Base-by-base conservation (phyloP, 2,797 vertebrate species). In the Eleutherodactylus coqui region DNA sequence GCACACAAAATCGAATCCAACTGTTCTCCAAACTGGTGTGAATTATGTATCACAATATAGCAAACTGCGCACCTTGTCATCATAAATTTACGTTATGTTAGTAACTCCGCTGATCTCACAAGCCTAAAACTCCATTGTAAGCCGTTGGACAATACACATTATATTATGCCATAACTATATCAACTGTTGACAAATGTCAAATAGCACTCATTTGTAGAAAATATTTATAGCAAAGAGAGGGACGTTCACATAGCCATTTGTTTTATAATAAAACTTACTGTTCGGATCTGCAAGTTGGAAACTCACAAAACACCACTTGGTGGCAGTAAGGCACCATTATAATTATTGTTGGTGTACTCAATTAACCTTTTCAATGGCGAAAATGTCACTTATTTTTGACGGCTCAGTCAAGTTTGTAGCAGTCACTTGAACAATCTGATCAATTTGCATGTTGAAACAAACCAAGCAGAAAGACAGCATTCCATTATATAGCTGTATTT, bases 271-370 rank as follows among this genome's bases (percentile, higher is more conserved):
- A 75, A 53, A 24, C 29, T 19, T 45, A 19, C 6, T 13, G 16
- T 32, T 8, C 1, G 10, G 7, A 27, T 60, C 55, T 62, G 14
- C 41, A 45, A 21, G 34, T n/a, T 5, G 34, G n/a, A 69, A 13
- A 19, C 32, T 27, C 2, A 34, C n/a, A 76, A 67, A 36, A 4
- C 24, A 4, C 72, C 82, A 84, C 82, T 64, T 75, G 82, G 55
- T 76, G 82, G 82, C 82, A 76, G 38, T 75, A 64, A 64, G 43
- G 55, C 51, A 73, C 32, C 43, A 47, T 84, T 76, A 24, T 76
- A n/a, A 36, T 21, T 19, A 2, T 29, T n/a, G 75, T n/a, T 43
- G 3, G 29, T 29, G 3, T 49, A 9, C 5, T 45, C 69, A 72
- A n/a, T 24, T 67, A 67, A 38, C 69, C 6, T 72, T 24, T 72